Conservation (phyloP, 2,797 vertebrate genomes). For the Macropodus opercularis region DNA sequence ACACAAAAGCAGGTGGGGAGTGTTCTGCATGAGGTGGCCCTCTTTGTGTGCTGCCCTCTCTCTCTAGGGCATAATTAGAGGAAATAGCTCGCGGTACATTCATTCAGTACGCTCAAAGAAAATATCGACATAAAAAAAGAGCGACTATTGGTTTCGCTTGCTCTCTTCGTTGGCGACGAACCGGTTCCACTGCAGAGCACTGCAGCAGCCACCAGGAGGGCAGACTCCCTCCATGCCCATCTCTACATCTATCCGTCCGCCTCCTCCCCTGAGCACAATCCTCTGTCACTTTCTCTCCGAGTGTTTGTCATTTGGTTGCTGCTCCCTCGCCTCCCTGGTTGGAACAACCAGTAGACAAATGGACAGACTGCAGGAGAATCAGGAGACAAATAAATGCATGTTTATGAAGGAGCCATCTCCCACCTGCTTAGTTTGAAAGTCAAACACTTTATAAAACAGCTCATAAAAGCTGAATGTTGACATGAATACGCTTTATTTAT, state of each 20-base stretch:
- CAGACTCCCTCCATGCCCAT: constrained; percentile 55
- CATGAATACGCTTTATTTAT: not conserved
- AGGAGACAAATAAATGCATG: not conserved
- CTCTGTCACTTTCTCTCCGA: constrained; percentile 12
- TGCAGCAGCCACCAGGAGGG: constrained; percentile 74
- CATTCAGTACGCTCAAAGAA: constrained; percentile 55
- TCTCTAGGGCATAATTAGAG: constrained; percentile 55
- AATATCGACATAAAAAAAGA: constrained; percentile 71
- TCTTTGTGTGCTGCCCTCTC: constrained; percentile 10
- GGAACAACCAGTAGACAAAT: not conserved
- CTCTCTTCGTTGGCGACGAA: constrained; percentile 77
- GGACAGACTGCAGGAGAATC: constrained; percentile 17
- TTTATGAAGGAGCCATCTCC: constrained; percentile 9
- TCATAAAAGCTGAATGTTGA: not conserved
- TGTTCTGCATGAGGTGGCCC: constrained; percentile 18
- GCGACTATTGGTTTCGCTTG: no score
- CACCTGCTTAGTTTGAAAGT: not conserved
- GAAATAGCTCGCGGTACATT: constrained; percentile 46
- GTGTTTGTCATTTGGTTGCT: constrained; percentile 11
- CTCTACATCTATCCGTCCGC: constrained; percentile 38
- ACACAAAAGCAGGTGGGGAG: constrained; percentile 10
- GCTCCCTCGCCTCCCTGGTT: not conserved
- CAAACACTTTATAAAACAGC: not conserved
- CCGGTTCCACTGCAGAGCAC: constrained; percentile 70
- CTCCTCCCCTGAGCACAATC: constrained; percentile 18